Percentiles rank a stretch among this genome's conserved stretches.
phyloP scores from a whole-genome alignment of 2,888 invertebrate genomes.

The Bruchidius siliquastri region DNA sequence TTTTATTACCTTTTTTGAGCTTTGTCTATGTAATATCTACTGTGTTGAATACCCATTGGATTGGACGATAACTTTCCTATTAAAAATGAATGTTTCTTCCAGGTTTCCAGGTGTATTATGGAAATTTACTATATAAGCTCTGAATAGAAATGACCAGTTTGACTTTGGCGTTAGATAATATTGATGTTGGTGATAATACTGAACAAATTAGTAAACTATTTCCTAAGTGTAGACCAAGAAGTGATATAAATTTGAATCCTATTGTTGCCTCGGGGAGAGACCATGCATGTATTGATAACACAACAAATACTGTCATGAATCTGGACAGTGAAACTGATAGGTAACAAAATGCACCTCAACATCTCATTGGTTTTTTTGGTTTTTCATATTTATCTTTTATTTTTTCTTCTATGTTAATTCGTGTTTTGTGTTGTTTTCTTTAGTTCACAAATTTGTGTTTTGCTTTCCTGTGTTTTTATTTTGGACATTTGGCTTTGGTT shows the following conservation, averaged over 20 bases:
- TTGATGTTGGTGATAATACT: conserved; percentile 51
- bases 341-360: conserved; percentile 26
- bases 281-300: conserved; percentile 47
- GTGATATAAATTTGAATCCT: conserved; percentile 55
- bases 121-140: conserved; percentile 22
- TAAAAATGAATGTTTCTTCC: neutral
- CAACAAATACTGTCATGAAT: conserved; percentile 47
- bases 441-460: neutral
- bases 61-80: neutral
- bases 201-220: conserved; percentile 81
- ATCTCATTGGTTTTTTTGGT: conserved; percentile 3
- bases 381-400: conserved; percentile 5
- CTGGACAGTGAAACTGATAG: conserved; percentile 50
- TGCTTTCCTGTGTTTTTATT: too few relatives aligned
- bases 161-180: conserved; percentile 47
- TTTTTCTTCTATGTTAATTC: conserved; percentile 4
- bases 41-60: neutral
- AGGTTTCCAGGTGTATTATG: conserved; percentile 16
- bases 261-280: conserved; percentile 44
- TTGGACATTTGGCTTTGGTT: too few relatives aligned
- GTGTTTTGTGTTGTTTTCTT: conserved; percentile 1
- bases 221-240: conserved; percentile 79
- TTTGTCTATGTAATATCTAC: neutral
- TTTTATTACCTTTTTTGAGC: conserved; percentile 5
- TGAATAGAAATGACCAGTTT: conserved; percentile 47